Base-by-base conservation (phyloP, 2,888 invertebrate species). In the Andrena hattorfiana region DNA sequence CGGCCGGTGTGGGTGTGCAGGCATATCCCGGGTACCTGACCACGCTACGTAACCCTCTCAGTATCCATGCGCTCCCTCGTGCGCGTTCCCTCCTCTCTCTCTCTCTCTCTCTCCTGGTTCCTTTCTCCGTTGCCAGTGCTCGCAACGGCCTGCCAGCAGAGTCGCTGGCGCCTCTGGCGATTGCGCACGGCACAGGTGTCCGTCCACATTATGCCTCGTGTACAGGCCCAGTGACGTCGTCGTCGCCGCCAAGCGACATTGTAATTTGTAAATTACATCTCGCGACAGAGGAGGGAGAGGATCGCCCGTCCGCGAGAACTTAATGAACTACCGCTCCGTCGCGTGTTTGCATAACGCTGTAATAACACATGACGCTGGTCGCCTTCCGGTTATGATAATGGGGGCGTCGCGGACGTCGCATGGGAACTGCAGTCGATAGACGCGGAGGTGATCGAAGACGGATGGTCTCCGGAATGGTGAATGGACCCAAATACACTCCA, bases 211-310 rank as follows among this genome's bases (percentile, higher is more conserved):
- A 90, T 86, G 85, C 85, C 85, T 7, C 77, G 79, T 80, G 79
- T 69, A 70, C 82, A 23, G 42, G 70, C 63, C 60, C 63, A 63
- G 32, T 74, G 85, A 83, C 81, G 86, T 85, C 78, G 80, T 76
- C 83, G 83, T 75, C 77, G 85, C 83, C 84, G 81, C 85, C 88
- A 85, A 89, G 87, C 89, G 91, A 91, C 90, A 90, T 90, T 91
- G 90, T 89, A 90, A 90, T 91, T 91, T 90, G 88, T 88, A 90
- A 91, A 92, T 91, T 90, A 88, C 89, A 81, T 81, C 79, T 77
- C 63, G 28, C 51, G 13, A 23, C 7, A 54, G 62, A 30, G 30
- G 23, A 23, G n/a, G 23, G 16, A n/a, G 63, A 68, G 23, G 42
- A 49, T 3, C 10, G 48, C 28, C 69, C 70, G 59, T 20, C 59